Evolutionary conservation across 2,797 vertebrate species (phyloP), one percentile per base, ranked within the genome.

Genomic region (Cryptoprocta ferox): DNA sequence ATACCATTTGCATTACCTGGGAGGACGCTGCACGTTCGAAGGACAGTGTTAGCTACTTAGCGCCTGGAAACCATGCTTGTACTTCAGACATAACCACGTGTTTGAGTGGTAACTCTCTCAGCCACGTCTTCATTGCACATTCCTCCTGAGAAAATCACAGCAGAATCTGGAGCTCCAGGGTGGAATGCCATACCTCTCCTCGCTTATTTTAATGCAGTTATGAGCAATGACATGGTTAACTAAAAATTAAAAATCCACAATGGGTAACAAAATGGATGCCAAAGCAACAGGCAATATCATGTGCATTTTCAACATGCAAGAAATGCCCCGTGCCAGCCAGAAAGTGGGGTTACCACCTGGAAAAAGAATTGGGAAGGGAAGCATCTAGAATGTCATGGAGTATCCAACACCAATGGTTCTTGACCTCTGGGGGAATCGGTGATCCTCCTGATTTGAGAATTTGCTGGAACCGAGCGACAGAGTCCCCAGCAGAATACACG

Each of bases 141-240:
- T 21, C 7, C 16, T 12, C 15, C 65, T 16, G 39, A 26, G 32
- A 4, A 8, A 7, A 10, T 1, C n/a, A 6, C 0, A 5, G 15
- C 28, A 28, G n/a, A 11, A 26, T 19, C 71, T 4, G 1, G 7
- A 19, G 19, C 28, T 8, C n/a, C 7, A 26, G 14, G 3, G 1
- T 18, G 9, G 1, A 26, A 1, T 0, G 5, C 14, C 5, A 15
- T 7, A n/a, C 14, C 0, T 1, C 3, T 14, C 26, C 5, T 18
- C 12, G 5, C 18, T 70, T 39, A 28, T 53, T n/a, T n/a, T 71
- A 12, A 71, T 2, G 28, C 53, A 30, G 26, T 24, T 3, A 0
- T 2, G 10, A 39, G 68, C 16, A 24, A 81, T 3, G 3, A 1
- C 14, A 14, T 1, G 1, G 11, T 21, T 39, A 15, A 39, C 32